Conservation (phyloP, 2,888 invertebrate species). For the Euproctis similis region DNA sequence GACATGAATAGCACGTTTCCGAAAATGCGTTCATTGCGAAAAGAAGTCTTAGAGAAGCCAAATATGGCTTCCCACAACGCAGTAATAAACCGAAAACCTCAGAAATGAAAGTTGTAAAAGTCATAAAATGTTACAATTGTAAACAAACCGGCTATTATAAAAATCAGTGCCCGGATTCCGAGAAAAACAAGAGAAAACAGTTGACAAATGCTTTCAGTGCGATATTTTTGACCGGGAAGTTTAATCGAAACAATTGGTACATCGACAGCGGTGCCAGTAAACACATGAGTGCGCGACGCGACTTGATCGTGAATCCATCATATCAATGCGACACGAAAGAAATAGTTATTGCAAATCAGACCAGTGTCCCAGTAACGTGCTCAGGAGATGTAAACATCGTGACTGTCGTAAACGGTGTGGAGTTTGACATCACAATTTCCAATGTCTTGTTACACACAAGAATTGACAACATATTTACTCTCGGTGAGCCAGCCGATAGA, state of each 20-base stretch:
- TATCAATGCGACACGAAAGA: slow-evolving; percentile 1
- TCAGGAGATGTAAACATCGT: slow-evolving; percentile 4
- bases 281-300: neutral
- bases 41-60: slow-evolving; percentile 29
- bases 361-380: slow-evolving; percentile 1
- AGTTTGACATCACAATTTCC: slow-evolving; percentile 4
- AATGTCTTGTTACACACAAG: slow-evolving; percentile 5
- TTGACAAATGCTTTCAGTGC: slow-evolving; percentile 1
- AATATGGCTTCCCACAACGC: slow-evolving; percentile 48
- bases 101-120: too few species aligned
- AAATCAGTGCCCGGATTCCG: too few species aligned
- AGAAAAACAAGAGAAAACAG: neutral
- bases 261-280: slow-evolving; percentile 1
- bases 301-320: neutral
- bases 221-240: slow-evolving; percentile 4
- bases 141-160: too few species aligned
- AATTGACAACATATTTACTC: slow-evolving; percentile 5
- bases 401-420: slow-evolving; percentile 2
- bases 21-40: too few species aligned
- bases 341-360: slow-evolving; percentile 1
- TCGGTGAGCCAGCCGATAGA: slow-evolving; percentile 5
- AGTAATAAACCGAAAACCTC: slow-evolving; percentile 53
- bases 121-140: too few species aligned
- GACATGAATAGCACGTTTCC: too few species aligned
- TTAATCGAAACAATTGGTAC: neutral